Conservation (phyloP, 2,888 invertebrate species). For the Agrypnus murinus region DNA sequence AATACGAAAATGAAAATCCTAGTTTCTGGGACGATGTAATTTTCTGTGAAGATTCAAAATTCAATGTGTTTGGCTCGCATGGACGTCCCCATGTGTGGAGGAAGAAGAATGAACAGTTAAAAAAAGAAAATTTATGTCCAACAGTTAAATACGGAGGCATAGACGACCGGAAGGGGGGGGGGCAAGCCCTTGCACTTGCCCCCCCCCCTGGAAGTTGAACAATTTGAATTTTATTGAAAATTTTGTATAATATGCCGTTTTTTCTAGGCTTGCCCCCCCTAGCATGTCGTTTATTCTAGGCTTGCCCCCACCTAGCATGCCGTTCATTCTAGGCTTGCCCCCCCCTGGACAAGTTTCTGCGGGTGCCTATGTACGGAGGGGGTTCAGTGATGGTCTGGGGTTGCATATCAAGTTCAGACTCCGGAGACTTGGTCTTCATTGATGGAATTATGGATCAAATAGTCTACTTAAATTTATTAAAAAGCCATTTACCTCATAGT, state of each 20-base stretch:
- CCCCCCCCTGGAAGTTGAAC: too few species aligned
- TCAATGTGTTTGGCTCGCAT: slow-evolving; percentile 40
- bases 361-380: slow-evolving; percentile 58
- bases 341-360: too few species aligned
- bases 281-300: too few species aligned
- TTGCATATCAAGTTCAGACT: slow-evolving; percentile 54
- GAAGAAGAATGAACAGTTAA: slow-evolving; percentile 51
- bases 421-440: slow-evolving; percentile 56
- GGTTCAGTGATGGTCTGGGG: slow-evolving; percentile 59
- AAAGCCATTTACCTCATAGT: background rate
- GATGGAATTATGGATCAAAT: slow-evolving; percentile 48
- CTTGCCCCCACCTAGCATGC: too few species aligned
- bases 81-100: slow-evolving; percentile 49
- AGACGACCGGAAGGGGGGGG: too few species aligned
- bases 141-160: slow-evolving; percentile 60
- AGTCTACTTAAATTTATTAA: background rate
- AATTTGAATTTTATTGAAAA: too few species aligned
- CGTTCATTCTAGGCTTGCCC: too few species aligned
- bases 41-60: slow-evolving; percentile 27
- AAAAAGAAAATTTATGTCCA: slow-evolving; percentile 44
- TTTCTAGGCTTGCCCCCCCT: too few species aligned
- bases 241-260: too few species aligned
- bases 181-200: too few species aligned
- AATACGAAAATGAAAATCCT: too few species aligned
- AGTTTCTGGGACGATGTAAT: background rate